Base-by-base conservation (phyloP, 2,113 vertebrate genomes). In the Anthoscopus minutus region DNA sequence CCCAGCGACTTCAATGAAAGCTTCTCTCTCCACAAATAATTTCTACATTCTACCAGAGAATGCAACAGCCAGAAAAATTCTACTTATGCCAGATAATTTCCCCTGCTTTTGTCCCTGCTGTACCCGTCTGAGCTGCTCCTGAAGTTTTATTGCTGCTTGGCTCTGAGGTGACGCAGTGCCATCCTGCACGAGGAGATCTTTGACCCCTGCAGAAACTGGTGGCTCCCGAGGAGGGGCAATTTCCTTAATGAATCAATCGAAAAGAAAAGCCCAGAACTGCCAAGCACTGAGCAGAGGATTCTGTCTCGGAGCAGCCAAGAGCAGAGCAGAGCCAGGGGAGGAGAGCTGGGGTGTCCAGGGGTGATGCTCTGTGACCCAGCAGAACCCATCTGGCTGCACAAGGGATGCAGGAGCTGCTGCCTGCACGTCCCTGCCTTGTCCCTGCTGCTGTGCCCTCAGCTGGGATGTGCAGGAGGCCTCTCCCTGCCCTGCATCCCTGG, bases 381-480 rank as follows among this genome's bases (percentile, higher is more conserved):
- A 76, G 73, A 9, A 28, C 91, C 90, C 2, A 27, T 37, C 94
- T 89, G 86, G 35, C 82, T 70, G 83, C 88, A 58, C 31, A 35
- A 57, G 64, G 67, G 74, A 50, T 51, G 64, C 86, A 48, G 92
- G 74, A 89, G 77, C 76, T 47, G 69, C 82, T 95, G 92, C 54
- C n/a, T n/a, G n/a, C n/a, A n/a, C 92, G 81, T 81, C 91, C 94
- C 97, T 64, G 86, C 86, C 93, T 88, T 72, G 58, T 89, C 94
- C 91, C 94, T 71, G 72, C 91, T 83, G 92, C 95, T 93, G 89
- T 83, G 94, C 88, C 95, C 96, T 96, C 97, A 86, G 96, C 94
- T 73, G 94, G 96, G 94, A 64, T 2, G 21, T 25, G 77, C 94
- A 95, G 95, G 95, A 96, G 95, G 92, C 89, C 88, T 79, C 96